Evolutionary conservation across 2,888 invertebrate species (phyloP).

Genomic region (Trilocha varians): DNA sequence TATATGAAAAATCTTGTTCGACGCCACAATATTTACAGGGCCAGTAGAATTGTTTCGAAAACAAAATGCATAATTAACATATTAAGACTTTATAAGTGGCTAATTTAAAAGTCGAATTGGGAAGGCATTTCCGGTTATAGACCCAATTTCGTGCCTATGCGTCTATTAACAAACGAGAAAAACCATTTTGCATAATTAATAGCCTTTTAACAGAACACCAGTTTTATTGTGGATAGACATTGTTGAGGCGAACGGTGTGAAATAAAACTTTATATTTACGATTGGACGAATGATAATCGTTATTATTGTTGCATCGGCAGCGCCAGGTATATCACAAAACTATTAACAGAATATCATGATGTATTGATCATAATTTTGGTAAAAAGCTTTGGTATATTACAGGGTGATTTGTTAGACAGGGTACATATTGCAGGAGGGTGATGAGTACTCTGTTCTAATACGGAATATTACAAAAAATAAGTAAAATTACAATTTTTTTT

Average conservation of each 20-base stretch:
- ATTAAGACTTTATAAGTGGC: not conserved
- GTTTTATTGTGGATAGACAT: not conserved
- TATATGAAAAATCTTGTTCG: not conserved
- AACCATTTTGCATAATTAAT: not conserved
- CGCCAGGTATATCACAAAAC: not conserved
- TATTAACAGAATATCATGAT: not conserved
- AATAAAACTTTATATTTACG: not conserved
- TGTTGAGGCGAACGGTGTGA: not conserved
- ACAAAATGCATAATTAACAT: not conserved
- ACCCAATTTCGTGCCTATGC: not conserved
- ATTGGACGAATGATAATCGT: not conserved
- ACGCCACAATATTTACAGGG: not conserved
- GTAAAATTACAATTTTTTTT: no score
- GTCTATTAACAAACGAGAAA: not conserved
- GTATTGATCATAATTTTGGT: not conserved
- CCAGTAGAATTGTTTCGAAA: not conserved
- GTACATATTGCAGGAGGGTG: no score
- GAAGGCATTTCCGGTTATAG: slow-evolving; percentile 3
- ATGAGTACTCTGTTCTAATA: no score
- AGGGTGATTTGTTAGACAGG: no score
- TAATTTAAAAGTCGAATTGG: slow-evolving; percentile 1
- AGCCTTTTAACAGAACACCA: not conserved
- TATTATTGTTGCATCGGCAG: not conserved
- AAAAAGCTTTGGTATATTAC: no score
- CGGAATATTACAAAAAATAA: no score